Evolutionary conservation across 2,113 vertebrate genomes (phyloP).

Genomic region (Cryptotis parvus): DNA sequence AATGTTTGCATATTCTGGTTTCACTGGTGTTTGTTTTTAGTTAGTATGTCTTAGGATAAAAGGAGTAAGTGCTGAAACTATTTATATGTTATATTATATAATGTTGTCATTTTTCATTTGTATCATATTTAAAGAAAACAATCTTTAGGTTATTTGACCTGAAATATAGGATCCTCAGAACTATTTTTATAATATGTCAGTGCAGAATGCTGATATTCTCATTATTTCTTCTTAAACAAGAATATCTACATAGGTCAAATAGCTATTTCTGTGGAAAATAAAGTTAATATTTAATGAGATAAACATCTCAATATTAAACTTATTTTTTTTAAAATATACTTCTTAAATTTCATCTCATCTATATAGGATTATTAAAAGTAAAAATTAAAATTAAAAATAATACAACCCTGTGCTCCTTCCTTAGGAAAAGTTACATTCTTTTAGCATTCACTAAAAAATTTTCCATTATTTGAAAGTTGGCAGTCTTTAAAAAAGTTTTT

Average conservation of each 20-base stretch:
- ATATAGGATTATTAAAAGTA: slow-evolving; percentile 37
- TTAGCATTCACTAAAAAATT: slow-evolving; percentile 25
- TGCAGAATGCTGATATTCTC: slow-evolving; percentile 2
- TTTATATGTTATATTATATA: not conserved
- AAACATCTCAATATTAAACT: not conserved
- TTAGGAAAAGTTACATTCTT: slow-evolving; percentile 27
- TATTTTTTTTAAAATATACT: too few species aligned
- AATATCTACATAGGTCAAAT: not conserved
- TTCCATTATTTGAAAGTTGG: slow-evolving; percentile 43
- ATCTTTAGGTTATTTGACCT: slow-evolving; percentile 2
- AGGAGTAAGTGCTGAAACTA: not conserved
- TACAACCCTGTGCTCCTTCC: slow-evolving; percentile 19
- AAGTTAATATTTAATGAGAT: slow-evolving; percentile 55
- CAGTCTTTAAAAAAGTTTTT: slow-evolving; percentile 62
- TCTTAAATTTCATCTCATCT: slow-evolving; percentile 51
- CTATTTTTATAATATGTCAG: not conserved
- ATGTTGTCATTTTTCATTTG: not conserved
- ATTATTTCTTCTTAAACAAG: slow-evolving; percentile 49
- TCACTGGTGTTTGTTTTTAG: not conserved
- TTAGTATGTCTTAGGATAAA: not conserved
- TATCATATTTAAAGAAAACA: not conserved
- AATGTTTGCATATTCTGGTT: not conserved
- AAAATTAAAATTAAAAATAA: too few species aligned
- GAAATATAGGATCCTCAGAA: not conserved
- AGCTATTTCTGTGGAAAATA: not conserved